These are phyloP conservation scores for Cephus rjabovi DNA, from an alignment of 2,888 invertebrate genomes.

Conservation along the genomic window DNA sequence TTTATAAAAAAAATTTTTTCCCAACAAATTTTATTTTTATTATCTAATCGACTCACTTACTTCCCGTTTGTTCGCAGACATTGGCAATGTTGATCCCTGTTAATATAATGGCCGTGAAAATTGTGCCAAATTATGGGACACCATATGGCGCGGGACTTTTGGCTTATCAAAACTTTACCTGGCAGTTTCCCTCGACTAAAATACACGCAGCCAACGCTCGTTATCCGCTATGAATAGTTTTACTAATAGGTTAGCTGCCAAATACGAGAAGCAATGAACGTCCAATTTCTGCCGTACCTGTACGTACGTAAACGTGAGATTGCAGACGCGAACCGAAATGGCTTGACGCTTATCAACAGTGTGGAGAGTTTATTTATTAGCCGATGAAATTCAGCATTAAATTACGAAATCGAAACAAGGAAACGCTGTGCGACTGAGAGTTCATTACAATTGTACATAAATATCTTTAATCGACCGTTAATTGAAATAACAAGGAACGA, in stretches of 20 bases:
- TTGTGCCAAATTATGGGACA: background rate
- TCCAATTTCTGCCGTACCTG: background rate
- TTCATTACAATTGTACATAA: background rate
- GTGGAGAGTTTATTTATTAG: background rate
- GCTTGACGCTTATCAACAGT: background rate
- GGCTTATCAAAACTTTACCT: background rate
- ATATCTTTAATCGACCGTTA: background rate
- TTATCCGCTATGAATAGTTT: background rate
- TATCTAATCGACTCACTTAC: background rate
- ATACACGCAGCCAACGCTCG: background rate
- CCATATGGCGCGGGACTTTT: background rate
- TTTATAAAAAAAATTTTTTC: background rate
- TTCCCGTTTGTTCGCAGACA: background rate
- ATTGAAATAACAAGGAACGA: background rate
- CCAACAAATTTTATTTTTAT: background rate
- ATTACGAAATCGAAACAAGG: background rate
- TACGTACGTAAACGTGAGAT: background rate
- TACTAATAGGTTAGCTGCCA: background rate
- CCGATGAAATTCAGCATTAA: background rate
- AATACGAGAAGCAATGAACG: background rate
- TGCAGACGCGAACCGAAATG: background rate
- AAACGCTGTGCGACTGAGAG: background rate
- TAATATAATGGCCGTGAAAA: background rate
- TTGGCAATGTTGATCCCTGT: background rate
- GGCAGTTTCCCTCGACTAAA: background rate